phyloP scores from a whole-genome alignment of 1,140 invertebrate species.

The Pteromalus puparum region DNA sequence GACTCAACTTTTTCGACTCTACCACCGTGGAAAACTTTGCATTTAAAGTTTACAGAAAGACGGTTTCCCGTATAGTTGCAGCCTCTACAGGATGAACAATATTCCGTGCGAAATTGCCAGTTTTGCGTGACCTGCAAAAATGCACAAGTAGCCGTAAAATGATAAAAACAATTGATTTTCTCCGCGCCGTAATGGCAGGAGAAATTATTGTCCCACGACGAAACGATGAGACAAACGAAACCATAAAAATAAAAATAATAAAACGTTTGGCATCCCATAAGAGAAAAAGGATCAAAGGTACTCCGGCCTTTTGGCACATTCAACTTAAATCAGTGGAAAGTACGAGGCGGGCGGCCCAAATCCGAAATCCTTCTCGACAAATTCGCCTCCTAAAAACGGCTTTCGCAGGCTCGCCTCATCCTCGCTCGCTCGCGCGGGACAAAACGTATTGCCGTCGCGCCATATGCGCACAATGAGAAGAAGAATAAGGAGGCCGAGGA shows the following conservation, averaged over 20 bases:
- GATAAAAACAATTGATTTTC: background rate
- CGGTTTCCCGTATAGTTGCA: background rate
- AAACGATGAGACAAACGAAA: no score
- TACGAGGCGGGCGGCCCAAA: background rate
- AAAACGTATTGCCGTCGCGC: slow-evolving; percentile 29
- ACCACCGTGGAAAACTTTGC: background rate
- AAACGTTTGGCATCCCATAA: no score
- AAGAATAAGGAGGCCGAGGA: background rate
- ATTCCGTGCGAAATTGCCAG: background rate
- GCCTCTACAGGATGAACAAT: background rate
- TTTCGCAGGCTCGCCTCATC: background rate
- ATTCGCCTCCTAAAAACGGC: slow-evolving; percentile 25
- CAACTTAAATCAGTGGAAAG: no score
- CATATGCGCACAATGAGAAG: background rate
- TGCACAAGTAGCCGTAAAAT: background rate
- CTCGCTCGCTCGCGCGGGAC: background rate
- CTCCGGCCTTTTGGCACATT: no score
- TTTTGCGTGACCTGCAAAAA: background rate
- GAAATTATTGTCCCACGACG: no score
- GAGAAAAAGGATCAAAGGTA: background rate
- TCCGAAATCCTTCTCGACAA: slow-evolving; percentile 13
- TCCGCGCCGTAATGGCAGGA: no score
- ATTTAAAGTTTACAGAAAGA: background rate
- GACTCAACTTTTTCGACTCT: background rate
- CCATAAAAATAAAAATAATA: no score